Evolutionary conservation across 2,797 vertebrate species (phyloP).

Genomic region (Enteromius paludinosus): DNA sequence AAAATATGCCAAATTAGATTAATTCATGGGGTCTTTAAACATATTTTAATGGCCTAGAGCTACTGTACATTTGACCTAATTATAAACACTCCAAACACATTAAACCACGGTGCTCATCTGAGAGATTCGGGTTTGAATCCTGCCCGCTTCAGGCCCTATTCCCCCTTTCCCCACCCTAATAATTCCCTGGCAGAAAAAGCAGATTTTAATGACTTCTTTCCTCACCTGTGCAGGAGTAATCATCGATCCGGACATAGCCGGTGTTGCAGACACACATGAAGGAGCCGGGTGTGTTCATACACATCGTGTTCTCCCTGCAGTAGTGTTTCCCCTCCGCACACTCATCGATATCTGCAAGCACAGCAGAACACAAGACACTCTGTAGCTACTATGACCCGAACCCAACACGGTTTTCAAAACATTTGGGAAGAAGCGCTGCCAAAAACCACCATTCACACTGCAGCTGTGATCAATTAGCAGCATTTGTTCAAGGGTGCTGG

Average conservation of each 20-base stretch:
- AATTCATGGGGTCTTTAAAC: background rate
- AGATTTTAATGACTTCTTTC: background rate
- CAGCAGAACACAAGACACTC: conserved; percentile 9
- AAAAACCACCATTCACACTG: conserved; percentile 29
- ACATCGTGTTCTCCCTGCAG: conserved; percentile 86
- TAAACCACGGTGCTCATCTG: background rate
- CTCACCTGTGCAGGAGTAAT: conserved; percentile 89
- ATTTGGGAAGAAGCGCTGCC: conserved; percentile 20
- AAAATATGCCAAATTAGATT: background rate
- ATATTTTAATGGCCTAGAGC: background rate
- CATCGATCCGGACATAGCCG: conserved; percentile 87
- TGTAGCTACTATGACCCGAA: conserved; percentile 4
- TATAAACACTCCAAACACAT: background rate
- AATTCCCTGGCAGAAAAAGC: background rate
- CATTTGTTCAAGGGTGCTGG: conserved; percentile 39
- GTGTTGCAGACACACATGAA: conserved; percentile 88
- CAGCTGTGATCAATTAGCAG: conserved; percentile 43
- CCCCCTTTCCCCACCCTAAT: background rate
- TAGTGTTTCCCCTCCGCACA: conserved; percentile 88
- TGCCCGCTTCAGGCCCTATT: background rate
- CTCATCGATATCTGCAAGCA: conserved; percentile 82
- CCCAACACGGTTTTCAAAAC: background rate
- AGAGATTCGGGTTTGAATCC: background rate
- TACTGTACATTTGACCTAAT: background rate
- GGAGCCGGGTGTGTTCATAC: conserved; percentile 86